Conservation (phyloP, 2,797 vertebrate genomes). For the Scolopax bukidnonensis region DNA sequence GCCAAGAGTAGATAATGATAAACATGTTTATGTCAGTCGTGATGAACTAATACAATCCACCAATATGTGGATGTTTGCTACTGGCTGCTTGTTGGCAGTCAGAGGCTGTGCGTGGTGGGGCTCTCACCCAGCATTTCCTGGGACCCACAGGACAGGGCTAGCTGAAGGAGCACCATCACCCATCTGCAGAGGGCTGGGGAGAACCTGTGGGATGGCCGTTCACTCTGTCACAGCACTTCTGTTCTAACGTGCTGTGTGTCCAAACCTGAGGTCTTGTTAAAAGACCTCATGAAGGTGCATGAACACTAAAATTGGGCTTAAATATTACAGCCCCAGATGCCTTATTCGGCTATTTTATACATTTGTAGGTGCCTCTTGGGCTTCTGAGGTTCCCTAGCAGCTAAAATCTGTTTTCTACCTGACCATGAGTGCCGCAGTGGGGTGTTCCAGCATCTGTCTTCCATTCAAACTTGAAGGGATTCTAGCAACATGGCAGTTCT, state of each 20-base stretch:
- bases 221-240: background rate
- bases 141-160: background rate
- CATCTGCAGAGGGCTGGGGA: background rate
- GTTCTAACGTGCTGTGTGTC: accelerated
- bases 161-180: background rate
- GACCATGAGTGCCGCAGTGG: background rate
- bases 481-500: background rate
- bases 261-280: background rate
- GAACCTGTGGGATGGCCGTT: accelerated
- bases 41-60: background rate
- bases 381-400: background rate
- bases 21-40: background rate
- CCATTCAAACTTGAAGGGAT: background rate
- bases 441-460: slow-evolving; percentile 1
- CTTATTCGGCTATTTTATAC: background rate
- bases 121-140: background rate
- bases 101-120: background rate
- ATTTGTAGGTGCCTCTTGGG: background rate
- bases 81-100: background rate
- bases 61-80: background rate
- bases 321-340: background rate
- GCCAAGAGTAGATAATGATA: background rate
- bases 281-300: background rate
- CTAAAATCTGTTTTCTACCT: background rate
- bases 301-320: background rate